Conservation (phyloP, 2,888 invertebrate species). For the Sesamia inferens region DNA sequence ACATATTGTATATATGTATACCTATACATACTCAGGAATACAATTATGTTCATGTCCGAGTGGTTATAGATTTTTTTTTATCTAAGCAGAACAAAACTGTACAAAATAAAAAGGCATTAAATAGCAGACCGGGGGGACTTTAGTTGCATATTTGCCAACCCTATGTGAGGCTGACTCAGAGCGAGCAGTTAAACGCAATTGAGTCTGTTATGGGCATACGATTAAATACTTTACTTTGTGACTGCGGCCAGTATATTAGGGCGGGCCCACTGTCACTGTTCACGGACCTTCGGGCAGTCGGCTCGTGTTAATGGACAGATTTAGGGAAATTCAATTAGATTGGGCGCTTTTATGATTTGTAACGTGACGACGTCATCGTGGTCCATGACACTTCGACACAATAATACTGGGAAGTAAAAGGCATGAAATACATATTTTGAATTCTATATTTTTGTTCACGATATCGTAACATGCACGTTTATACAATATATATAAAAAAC, state of each 20-base stretch:
- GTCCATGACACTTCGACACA: background rate
- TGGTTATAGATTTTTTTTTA: background rate
- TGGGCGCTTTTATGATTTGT: background rate
- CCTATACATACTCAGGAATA: background rate
- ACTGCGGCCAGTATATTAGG: constrained; percentile 36
- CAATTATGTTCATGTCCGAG: background rate
- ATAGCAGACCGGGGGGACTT: no score
- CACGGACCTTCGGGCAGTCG: background rate
- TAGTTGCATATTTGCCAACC: constrained; percentile 26
- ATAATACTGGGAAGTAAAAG: background rate
- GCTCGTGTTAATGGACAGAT: background rate
- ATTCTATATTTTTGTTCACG: background rate
- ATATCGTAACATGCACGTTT: background rate
- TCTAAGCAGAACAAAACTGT: no score
- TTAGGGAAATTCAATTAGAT: constrained; percentile 6
- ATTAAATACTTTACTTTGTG: constrained; percentile 61
- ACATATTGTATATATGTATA: no score
- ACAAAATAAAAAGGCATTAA: background rate
- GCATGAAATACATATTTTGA: background rate
- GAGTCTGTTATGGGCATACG: constrained; percentile 62
- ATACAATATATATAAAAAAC: no score
- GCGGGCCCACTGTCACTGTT: background rate
- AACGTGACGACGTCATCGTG: background rate
- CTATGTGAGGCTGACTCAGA: constrained; percentile 31
- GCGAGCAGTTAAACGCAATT: constrained; percentile 63